Base-by-base conservation (phyloP, 2,888 invertebrate species). In the Eugnorisma glareosa region DNA sequence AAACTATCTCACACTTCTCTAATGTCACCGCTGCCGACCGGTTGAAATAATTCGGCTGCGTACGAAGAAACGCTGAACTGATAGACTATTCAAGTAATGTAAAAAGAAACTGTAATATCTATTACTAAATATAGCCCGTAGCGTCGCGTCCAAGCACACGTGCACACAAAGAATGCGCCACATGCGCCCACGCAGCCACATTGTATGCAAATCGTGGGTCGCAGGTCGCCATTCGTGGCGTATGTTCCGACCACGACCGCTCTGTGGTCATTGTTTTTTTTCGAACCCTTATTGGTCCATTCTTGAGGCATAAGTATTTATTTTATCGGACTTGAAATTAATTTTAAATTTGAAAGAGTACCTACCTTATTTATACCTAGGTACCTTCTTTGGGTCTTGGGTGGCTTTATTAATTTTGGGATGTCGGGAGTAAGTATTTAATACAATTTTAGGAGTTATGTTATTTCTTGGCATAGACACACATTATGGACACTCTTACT, bases 201-300 rank as follows among this genome's bases (percentile, higher is more conserved):
- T 96, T 96, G 96, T 96, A 96, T 96, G 96, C 95, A 96, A 96
- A 96, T 96, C 87, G 92, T 87, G 91, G 96, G 96, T 96, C 96
- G 95, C 95, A 95, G 96, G 96, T 96, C 96, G 94, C 90, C 91
- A 92, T 94, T 93, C 75, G 86, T 69, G 73, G 75, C 69, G 84
- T 80, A 81, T 83, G 81, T 77, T 79, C 82, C 81, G 79, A 85
- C 78, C 86, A 79, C 76, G 81, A 82, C 79, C 86, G 72, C 72
- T 81, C 51, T 79, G 51, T 81, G 89, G 86, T 83, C 87, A 82
- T 86, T 86, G 83, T 85, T 79, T 78, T 87, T 87, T 89, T 77
- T 79, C 80, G 86, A 85, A 82, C 83, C 88, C 90, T 90, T 91
- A 93, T 93, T 92, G 91, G 92, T 90, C 82, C 89, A 87, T 86